Conservation (phyloP, 1,140 invertebrate species). For the Anthonomus grandis region DNA sequence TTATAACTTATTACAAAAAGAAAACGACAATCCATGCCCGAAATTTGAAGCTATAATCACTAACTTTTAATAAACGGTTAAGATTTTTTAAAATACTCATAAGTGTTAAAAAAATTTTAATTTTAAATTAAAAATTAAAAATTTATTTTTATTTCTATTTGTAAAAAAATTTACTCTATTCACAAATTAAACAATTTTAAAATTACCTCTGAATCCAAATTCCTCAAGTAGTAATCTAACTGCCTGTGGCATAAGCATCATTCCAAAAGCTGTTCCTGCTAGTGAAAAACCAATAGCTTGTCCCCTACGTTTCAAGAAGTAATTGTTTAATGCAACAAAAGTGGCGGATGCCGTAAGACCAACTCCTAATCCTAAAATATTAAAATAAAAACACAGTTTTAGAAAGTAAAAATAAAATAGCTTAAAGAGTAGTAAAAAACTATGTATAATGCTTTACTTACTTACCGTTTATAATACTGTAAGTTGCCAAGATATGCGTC, state of each 20-base stretch:
- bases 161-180: not conserved
- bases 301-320: constrained; percentile 68
- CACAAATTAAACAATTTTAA: not conserved
- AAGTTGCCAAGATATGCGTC: constrained; percentile 67
- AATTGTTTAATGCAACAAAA: constrained; percentile 71
- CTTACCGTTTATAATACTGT: constrained; percentile 72
- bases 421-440: not conserved
- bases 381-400: not conserved
- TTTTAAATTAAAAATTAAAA: too few species aligned
- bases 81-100: too few species aligned
- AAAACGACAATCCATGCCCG: too few species aligned
- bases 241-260: constrained; percentile 72
- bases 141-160: too few species aligned
- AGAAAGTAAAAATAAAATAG: not conserved
- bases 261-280: constrained; percentile 70
- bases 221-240: constrained; percentile 58
- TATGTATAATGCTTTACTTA: too few species aligned
- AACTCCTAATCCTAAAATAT: constrained; percentile 60
- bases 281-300: constrained; percentile 73
- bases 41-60: too few species aligned
- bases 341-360: constrained; percentile 66
- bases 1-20: too few species aligned
- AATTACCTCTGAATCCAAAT: constrained; percentile 54
- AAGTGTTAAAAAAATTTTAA: too few species aligned
- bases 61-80: too few species aligned